phyloP scores from a whole-genome alignment of 2,797 vertebrate species.

The Pseudocheirus occidentalis region DNA sequence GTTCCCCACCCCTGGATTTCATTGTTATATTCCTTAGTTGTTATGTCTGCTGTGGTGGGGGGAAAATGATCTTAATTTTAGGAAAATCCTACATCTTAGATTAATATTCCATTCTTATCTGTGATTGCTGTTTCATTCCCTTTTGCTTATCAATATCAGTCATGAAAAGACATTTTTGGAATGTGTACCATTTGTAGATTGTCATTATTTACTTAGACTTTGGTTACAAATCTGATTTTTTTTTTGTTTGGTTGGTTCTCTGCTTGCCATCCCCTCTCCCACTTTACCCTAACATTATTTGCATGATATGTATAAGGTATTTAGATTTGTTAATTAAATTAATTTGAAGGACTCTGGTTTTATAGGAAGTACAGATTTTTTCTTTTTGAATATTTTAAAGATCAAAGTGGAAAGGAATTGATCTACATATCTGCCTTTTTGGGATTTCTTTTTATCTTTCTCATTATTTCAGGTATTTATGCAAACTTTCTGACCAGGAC shows the following conservation, averaged over 20 bases:
- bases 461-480: conserved; percentile 92
- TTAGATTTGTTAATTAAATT: conserved; percentile 24
- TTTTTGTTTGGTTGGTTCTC: too few species aligned
- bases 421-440: conserved; percentile 16
- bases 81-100: not conserved
- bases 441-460: conserved; percentile 51
- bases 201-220: not conserved
- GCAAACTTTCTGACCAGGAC: conserved; percentile 98
- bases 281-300: not conserved
- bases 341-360: conserved; percentile 28
- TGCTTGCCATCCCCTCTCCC: not conserved
- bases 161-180: not conserved
- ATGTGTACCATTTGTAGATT: not conserved
- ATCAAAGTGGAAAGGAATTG: conserved; percentile 49
- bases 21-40: not conserved
- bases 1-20: too few species aligned
- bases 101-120: not conserved
- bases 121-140: not conserved
- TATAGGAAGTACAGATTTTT: not conserved
- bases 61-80: not conserved
- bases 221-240: not conserved
- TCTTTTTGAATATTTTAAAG: conserved; percentile 15
- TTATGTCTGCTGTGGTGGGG: not conserved
- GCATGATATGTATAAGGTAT: not conserved
- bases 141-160: not conserved